A percentile compares a stretch with the other conserved stretches of the same genome.
phyloP scores from a whole-genome alignment of 2,888 invertebrate species.

The Antitype chi region DNA sequence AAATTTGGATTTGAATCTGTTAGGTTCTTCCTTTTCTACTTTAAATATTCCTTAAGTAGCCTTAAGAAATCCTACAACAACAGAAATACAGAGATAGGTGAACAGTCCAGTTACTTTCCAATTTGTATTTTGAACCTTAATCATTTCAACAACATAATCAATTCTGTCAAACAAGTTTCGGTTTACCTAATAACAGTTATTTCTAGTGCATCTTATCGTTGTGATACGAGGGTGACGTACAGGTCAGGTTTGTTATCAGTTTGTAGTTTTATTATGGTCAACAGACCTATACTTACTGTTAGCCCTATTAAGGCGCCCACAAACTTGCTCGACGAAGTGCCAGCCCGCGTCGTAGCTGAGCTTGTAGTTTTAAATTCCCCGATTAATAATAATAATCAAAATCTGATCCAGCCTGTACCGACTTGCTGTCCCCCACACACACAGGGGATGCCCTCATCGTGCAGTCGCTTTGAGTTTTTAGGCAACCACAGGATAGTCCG shows the following conservation, averaged over 20 bases:
- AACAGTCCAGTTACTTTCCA: not conserved
- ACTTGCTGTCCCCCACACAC: too few species aligned
- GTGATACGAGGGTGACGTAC: not conserved
- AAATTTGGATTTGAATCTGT: not conserved
- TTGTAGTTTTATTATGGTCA: slow-evolving; percentile 21
- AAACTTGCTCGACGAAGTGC: too few species aligned
- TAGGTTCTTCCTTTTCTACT: not conserved
- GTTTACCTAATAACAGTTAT: not conserved
- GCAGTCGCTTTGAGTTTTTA: too few species aligned
- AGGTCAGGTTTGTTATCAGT: slow-evolving; percentile 48
- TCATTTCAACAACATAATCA: not conserved
- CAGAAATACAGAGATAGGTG: not conserved
- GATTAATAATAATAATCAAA: too few species aligned
- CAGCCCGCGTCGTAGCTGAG: too few species aligned
- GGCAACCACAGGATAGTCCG: too few species aligned
- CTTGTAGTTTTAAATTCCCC: too few species aligned
- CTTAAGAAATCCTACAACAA: not conserved
- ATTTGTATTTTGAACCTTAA: not conserved
- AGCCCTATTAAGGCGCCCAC: not conserved
- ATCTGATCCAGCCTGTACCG: too few species aligned
- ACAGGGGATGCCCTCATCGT: too few species aligned
- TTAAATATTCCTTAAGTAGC: not conserved
- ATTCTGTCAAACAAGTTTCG: slow-evolving; percentile 9
- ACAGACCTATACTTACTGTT: slow-evolving; percentile 15
- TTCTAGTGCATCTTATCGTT: slow-evolving; percentile 15